Evolutionary conservation across 2,797 vertebrate species (phyloP).

Genomic region (Brachymystax lenok): DNA sequence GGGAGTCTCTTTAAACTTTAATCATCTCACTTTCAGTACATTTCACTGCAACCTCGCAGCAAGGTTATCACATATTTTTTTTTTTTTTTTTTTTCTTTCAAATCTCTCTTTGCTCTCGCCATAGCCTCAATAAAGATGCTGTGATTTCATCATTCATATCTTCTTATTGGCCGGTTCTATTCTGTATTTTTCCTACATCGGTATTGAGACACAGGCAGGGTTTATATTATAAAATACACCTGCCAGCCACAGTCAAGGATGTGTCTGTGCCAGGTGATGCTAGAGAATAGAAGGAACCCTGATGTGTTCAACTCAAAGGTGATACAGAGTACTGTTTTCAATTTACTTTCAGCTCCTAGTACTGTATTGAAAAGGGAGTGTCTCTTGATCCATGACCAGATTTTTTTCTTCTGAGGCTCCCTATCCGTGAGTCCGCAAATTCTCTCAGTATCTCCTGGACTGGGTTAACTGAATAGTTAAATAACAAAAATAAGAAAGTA

Average conservation of each 20-base stretch:
- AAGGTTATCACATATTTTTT: constrained; percentile 60
- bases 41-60: constrained; percentile 44
- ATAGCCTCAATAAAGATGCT: constrained; percentile 38
- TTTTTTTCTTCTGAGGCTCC: too few relatives aligned
- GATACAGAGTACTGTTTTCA: neutral
- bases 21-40: constrained; percentile 67
- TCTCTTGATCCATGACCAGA: too few relatives aligned
- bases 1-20: constrained; percentile 65
- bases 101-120: constrained; percentile 41
- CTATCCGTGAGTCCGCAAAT: too few relatives aligned
- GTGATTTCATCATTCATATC: constrained; percentile 47
- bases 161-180: constrained; percentile 22
- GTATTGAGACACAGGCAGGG: constrained; percentile 12
- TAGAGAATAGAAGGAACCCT: neutral
- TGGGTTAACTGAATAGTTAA: too few relatives aligned
- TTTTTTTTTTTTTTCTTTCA: constrained; percentile 44
- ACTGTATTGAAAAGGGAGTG: too few relatives aligned
- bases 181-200: constrained; percentile 21
- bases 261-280: neutral
- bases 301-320: constrained; percentile 9
- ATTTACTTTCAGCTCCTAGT: neutral
- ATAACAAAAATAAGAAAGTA: too few relatives aligned
- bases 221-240: neutral
- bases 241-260: neutral
- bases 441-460: too few relatives aligned